Base-by-base conservation (phyloP, 1,140 invertebrate genomes). In the Cydia strobilella region DNA sequence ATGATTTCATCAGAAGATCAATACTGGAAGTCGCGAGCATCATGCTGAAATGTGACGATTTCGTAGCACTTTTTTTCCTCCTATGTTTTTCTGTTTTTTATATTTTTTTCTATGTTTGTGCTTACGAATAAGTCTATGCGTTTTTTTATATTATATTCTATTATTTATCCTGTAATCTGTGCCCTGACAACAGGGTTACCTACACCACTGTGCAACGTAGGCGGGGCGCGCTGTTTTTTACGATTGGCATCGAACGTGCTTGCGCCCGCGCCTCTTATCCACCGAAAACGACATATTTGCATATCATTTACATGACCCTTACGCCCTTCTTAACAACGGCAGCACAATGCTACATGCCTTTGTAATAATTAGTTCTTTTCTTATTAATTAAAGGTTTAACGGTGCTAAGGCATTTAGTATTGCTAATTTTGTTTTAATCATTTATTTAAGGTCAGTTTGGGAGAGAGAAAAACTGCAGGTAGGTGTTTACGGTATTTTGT, bases 201-300 rank as follows among this genome's bases (percentile, higher is more conserved):
- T 23, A 63, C 71, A 35, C 75, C 48, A 42, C 15, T 63, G 66
- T 35, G 31, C 9, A 39, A 48, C 39, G 59, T 35, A 73, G 82
- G 84, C 82, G 84, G 78, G 75, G 79, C 76, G 65, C 15, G 73
- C 75, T 59, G 72, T 83, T 82, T 76, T 84, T 86, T 84, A 84
- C 80, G 85, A 86, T 86, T 83, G 80, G 69, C 76, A 86, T 86
- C 83, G 79, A 84, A 80, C 83, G 83, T 82, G 83, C 79, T 71
- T 69, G 65, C 73, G 54, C 73, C 27, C 39, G 39, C 72, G 51
- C 27, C n/a, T 62, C 42, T 54, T 18, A 18, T 20, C 15, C 3
- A 0, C 51, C 6, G 20, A 9, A 20, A 54, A 54, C 15, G 51
- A 20, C 51, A 5, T 54, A 54, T 54, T 6, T 54, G 9, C 51